Base-by-base conservation (phyloP, 2,797 vertebrate genomes). In the Pogonophryne albipinna region DNA sequence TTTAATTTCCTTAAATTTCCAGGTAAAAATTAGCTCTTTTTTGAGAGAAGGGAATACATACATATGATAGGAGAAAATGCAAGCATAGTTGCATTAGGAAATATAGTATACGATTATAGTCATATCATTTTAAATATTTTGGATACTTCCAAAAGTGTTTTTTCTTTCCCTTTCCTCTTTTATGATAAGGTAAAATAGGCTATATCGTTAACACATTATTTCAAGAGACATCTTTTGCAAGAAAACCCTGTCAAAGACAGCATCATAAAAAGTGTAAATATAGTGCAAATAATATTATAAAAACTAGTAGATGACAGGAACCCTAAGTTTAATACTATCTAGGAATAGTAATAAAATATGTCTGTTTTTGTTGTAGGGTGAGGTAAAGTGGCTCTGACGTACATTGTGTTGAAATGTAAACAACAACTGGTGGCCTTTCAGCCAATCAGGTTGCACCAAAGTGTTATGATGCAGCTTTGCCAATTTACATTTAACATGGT, bases 401-500 rank as follows among this genome's bases (percentile, higher is more conserved):
- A 19, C 4, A 61, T 10, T 56, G 16, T 58, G 44, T 60, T 60
- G n/a, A 67, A 59, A 73, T 59, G 44, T 66, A 68, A 76, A 78
- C 55, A 62, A 64, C 38, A 20, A 19, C 17, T 57, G 10, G 52
- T 27, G 14, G 1, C 52, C 52, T 63, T 27, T 78, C 45, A 69
- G 60, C 69, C 70, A 83, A 75, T 79, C 51, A 71, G 52, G 49
- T 46, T 38, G 44, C 67, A 31, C 12, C 47, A 4, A 49, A 12
- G 15, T 17, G 38, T 55, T 4, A 55, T 2, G 58, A 60, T n/a
- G 59, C 55, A 20, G 67, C 15, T 47, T 27, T 27, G 27, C 27
- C 1, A 27, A 27, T 27, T 27, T 27, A 27, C 27, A 27, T 27
- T 27, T 27, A 27, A 27, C 4, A 27, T 27, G 27, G 27, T 27